These are phyloP conservation scores for Agrilus planipennis DNA, from an alignment of 1,140 invertebrate species.

Conservation along the genomic window DNA sequence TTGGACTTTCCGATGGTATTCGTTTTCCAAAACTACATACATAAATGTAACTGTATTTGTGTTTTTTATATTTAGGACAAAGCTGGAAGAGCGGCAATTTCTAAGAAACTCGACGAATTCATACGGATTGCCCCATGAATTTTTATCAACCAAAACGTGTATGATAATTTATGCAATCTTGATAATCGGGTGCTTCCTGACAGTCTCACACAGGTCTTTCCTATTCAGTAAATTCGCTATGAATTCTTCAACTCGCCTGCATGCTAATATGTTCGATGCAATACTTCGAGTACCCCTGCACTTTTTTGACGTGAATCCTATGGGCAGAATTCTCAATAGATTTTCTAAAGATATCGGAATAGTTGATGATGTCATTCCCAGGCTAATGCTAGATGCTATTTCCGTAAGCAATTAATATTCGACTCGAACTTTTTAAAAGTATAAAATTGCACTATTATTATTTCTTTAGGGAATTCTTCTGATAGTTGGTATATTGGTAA, in stretches of 20 bases:
- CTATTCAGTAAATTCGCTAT: constrained; percentile 47
- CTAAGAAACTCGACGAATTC: too few species aligned
- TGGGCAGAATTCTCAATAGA: constrained; percentile 43
- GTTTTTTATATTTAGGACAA: too few species aligned
- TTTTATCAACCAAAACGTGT: too few species aligned
- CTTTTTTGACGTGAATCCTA: constrained; percentile 6
- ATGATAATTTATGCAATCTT: too few species aligned
- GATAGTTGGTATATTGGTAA: background rate
- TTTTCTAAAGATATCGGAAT: constrained; percentile 74
- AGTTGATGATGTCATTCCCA: constrained; percentile 67
- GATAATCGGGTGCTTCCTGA: too few species aligned
- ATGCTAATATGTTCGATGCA: constrained; percentile 45
- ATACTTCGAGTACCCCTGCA: constrained; percentile 1
- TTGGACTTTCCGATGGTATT: too few species aligned
- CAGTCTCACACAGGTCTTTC: too few species aligned
- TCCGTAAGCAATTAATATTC: constrained; percentile 32
- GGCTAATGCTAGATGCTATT: constrained; percentile 50
- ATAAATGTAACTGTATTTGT: too few species aligned
- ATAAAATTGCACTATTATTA: constrained; percentile 23
- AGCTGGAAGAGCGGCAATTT: too few species aligned
- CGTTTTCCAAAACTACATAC: too few species aligned
- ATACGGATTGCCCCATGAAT: too few species aligned
- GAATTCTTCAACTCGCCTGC: constrained; percentile 42
- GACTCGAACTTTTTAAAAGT: too few species aligned
- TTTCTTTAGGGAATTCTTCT: background rate